Base-by-base conservation (phyloP, 2,888 invertebrate species). In the Notodromas monacha region DNA sequence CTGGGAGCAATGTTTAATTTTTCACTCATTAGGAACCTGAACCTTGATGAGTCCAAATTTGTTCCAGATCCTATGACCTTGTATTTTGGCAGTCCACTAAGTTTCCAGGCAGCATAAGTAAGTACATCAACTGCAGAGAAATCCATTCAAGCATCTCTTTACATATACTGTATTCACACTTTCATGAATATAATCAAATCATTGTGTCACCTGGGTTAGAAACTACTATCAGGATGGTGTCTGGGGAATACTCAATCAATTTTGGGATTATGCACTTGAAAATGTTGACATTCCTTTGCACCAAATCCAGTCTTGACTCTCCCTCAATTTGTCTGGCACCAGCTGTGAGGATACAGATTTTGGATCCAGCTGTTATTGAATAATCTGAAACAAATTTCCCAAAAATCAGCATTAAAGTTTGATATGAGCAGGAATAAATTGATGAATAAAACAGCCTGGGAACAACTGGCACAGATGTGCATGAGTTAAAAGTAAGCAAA, bases 61-160 rank as follows among this genome's bases (percentile, higher is more conserved):
- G 81, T 81, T 4, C 84, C 84, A 28, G 77, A 74, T 6, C 84
- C 84, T 44, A 86, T 67, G 30, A 84, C 72, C 16, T 68, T 63
- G 45, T 76, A 61, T 46, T 66, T 65, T 6, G 84, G 79, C 39
- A 84, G 54, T 4, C 79, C 79, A 37, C 77, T 77, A 32, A 86
- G 47, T 51, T 74, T 79, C 81, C 81, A 86, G n/a, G 81, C 67
- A 8, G 81, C 74, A 47, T 74, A 81, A 1, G 81, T 79, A 43
- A 86, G 54, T 36, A 84, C 67, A 46, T 86, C 84, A 15, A 79
- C 77, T 46, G 46, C 41, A 39, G 44, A 34, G 5, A 33, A 21
- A 14, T 6, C 12, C 27, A 27, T 12, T 21, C n/a, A 14, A 21
- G 21, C 21, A 21, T n/a, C 21, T 21, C n/a, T 8, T 8, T 21